These are phyloP conservation scores for Thunnus thynnus DNA, from an alignment of 2,113 vertebrate species.

Conservation along the genomic window DNA sequence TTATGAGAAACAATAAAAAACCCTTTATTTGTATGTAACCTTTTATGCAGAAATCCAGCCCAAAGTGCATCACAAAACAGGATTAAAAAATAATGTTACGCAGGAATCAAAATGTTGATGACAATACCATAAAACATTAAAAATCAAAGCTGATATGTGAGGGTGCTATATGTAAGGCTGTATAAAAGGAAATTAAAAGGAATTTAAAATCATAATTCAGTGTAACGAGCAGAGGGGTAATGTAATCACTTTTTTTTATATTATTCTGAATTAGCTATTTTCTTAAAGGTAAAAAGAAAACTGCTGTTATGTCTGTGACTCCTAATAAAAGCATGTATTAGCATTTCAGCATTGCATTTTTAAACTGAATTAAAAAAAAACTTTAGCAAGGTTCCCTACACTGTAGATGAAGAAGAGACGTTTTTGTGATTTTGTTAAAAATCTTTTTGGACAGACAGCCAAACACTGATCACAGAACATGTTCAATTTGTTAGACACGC, in stretches of 20 bases:
- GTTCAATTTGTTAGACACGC: not conserved
- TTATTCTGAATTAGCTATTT: constrained; percentile 22
- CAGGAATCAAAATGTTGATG: too few relatives aligned
- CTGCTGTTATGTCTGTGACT: not conserved
- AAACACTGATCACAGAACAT: not conserved
- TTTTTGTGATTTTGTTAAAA: not conserved
- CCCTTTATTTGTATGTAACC: too few relatives aligned
- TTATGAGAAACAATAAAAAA: too few relatives aligned
- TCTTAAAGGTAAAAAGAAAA: not conserved
- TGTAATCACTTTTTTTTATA: too few relatives aligned
- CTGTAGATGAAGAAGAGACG: not conserved
- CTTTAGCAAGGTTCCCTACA: too few relatives aligned
- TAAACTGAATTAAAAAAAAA: not conserved
- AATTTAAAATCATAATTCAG: not conserved
- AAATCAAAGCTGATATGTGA: too few relatives aligned
- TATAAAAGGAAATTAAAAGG: not conserved
- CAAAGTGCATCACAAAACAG: too few relatives aligned
- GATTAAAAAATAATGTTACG: too few relatives aligned
- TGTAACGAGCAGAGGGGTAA: too few relatives aligned
- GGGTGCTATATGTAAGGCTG: too few relatives aligned
- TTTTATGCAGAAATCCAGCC: too few relatives aligned
- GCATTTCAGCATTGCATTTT: not conserved
- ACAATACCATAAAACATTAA: too few relatives aligned
- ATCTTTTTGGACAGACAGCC: not conserved
- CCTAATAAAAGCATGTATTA: constrained; percentile 12